Base-by-base conservation (phyloP, 2,888 invertebrate species). In the Melanchra persicariae region DNA sequence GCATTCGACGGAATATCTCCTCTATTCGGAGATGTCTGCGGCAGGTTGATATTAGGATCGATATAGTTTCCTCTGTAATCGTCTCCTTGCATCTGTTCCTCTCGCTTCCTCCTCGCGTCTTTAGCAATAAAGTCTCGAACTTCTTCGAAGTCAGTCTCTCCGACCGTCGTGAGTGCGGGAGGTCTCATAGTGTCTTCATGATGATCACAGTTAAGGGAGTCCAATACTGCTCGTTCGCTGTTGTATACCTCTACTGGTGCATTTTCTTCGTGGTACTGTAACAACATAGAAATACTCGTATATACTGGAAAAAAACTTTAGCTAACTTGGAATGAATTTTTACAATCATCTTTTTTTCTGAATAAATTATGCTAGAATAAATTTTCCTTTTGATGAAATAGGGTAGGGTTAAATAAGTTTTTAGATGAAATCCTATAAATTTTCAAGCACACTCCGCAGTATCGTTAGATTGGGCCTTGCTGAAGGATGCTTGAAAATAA, bases 201-300 rank as follows among this genome's bases (percentile, higher is more conserved):
- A 51, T 79, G 60, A 66, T 88, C 94, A 81, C 97, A 97, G 74
- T 93, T 95, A 57, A 96, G 91, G 26, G 96, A 93, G 58, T 96
- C 95, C 43, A 97, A 85, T 0, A 96, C 96, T 54, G 94, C 94
- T 57, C 90, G 91, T 78, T 96, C 92, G 60, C 92, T 96, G 26
- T 92, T 93, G 71, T 96, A 96, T 22, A 97, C 91, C 88, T 96
- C 96, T 51, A 97, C 92, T 12, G 94, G 94, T 58, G 97, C 96
- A 74, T 96, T 96, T 88, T 96, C 96, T 90, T 97, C 97, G 70
- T 97, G 96, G 79, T 96, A 96, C 97, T 97, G 90, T 59, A 58
- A 79, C 0, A n/a, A 34, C 12, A 71, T 17, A 40, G 17, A 0
- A n/a, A n/a, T n/a, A n/a, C n/a, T n/a, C 8, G 45, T 24, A 2